Evolutionary conservation across 2,797 vertebrate genomes (phyloP), one percentile per base, ranked within the genome.

Genomic region (Microchirus variegatus): DNA sequence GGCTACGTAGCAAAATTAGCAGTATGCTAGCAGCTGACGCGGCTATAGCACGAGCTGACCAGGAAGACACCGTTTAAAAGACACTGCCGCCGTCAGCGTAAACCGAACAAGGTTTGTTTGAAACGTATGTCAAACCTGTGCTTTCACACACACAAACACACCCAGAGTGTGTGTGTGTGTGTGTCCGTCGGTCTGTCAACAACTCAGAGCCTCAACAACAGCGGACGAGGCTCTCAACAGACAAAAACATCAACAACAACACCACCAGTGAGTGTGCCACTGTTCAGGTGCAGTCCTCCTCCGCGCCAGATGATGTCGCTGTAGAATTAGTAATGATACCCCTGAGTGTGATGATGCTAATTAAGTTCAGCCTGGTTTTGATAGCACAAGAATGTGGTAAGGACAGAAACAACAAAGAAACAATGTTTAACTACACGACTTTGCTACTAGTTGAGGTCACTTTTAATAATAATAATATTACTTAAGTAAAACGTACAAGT

Each of bases 241-340:
- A 16, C 69, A 43, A 6, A 40, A 31, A 31, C 5, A n/a, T n/a
- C n/a, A n/a, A n/a, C n/a, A n/a, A n/a, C n/a, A n/a, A 51, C 49
- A 62, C 43, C n/a, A 18, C 1, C 5, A 7, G 3, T 0, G 1
- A 45, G 3, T 0, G 22, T 14, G 18, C 17, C 1, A 0, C 3
- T 0, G n/a, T 10, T 10, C 31, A 1, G 0, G 0, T 62, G 77
- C 18, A 18, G 2, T 61, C 19, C 0, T 1, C 4, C 18, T 50
- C 4, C 2, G 45, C 0, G 40, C 63, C 85, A 26, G 18, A 26
- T 82, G 85, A 18, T 52, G 82, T 22, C 74, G 19, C 38, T 62
- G 58, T 35, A 2, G 1, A 7, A 19, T 11, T 13, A 52, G 1
- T 37, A 49, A 64, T 56, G 1, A 31, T 31, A 31, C 19, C 19